Evolutionary conservation across 1,140 invertebrate genomes (phyloP), one percentile per base, ranked within the genome.

Genomic region (Aphelenchoides avenae): DNA sequence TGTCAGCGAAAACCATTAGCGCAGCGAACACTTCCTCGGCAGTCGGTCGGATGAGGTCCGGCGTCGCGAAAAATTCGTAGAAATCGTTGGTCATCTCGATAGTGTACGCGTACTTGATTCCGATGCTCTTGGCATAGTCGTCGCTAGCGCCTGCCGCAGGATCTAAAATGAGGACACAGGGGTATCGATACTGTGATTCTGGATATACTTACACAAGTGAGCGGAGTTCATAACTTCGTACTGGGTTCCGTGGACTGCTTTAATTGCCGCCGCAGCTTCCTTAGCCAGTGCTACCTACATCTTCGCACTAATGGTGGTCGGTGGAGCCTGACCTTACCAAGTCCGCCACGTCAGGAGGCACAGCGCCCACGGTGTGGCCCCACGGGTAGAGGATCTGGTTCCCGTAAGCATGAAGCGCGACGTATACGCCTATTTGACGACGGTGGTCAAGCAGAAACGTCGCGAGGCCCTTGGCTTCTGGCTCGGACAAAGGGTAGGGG

Each of bases 301-400:
- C n/a, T n/a, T n/a, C n/a, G n/a, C n/a, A n/a, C n/a, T n/a, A n/a
- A n/a, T n/a, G n/a, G n/a, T n/a, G n/a, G n/a, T n/a, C n/a, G n/a
- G n/a, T n/a, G n/a, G n/a, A n/a, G n/a, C n/a, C n/a, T n/a, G n/a
- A 59, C 6, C 24, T 3, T 1, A 31, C 22, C 66, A 81, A 52
- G 26, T 78, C 72, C 5, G 26, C 5, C 7, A 66, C 62, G 59
- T 80, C 77, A 1, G 51, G 18, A 2, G 79, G 76, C 11, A 57
- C 41, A 5, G 65, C 66, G 0, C 49, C 43, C 5, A 20, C 13
- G 47, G 66, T 66, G 44, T 78, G 80, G 20, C 80, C 80, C 78
- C 77, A 81, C 1, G 80, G 79, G 50, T 73, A 76, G 3, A 81
- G 64, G 70, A 77, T 78, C 46, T 73, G 68, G 52, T 80, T 77